These are phyloP conservation scores for Clostera curtula DNA, from an alignment of 2,888 invertebrate genomes.

Conservation along the genomic window DNA sequence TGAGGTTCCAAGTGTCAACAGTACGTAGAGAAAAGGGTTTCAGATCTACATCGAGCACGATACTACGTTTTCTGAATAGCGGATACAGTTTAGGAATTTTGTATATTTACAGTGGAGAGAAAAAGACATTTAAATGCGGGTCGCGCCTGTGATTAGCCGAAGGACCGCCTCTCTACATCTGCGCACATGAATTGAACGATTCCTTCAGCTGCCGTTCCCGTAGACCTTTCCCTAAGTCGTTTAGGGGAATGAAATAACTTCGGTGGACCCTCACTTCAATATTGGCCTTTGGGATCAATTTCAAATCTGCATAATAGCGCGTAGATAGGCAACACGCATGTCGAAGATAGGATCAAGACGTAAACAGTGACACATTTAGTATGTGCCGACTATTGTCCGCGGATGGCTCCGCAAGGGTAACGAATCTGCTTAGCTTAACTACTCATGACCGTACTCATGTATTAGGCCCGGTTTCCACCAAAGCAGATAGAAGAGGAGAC, in stretches of 20 bases:
- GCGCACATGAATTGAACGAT: constrained; percentile 40
- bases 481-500: too few species aligned
- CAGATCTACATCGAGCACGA: constrained; percentile 15
- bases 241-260: constrained; percentile 26
- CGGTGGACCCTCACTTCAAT: constrained; percentile 13
- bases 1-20: constrained; percentile 50
- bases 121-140: constrained; percentile 67
- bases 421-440: too few species aligned
- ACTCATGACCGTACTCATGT: too few species aligned
- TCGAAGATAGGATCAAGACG: constrained; percentile 1
- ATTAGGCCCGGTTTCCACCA: too few species aligned
- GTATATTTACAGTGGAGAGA: constrained; percentile 47
- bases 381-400: too few species aligned
- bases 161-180: constrained; percentile 39
- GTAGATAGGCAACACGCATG: background rate
- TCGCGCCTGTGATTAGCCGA: constrained; percentile 59
- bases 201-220: constrained; percentile 28
- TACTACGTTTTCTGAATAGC: constrained; percentile 30
- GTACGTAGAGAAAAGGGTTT: constrained; percentile 39
- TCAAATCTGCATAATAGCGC: constrained; percentile 12
- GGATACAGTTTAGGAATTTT: constrained; percentile 34
- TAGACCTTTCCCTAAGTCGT: constrained; percentile 29
- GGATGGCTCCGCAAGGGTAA: too few species aligned
- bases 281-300: constrained; percentile 19
- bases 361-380: constrained; percentile 16